Evolutionary conservation across 2,113 vertebrate species (phyloP).

Genomic region (Ginglymostoma cirratum): DNA sequence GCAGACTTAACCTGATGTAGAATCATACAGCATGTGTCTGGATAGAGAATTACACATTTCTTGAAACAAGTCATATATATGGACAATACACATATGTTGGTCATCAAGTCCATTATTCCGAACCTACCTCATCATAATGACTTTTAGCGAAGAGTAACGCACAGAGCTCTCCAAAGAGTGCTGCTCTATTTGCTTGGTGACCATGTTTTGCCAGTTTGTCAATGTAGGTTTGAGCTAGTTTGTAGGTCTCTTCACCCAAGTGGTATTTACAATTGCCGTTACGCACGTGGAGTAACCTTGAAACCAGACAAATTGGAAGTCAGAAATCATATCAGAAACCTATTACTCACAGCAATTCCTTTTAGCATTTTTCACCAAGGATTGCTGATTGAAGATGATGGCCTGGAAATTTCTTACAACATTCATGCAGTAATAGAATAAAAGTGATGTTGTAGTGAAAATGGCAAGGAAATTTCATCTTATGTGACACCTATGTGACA

Average conservation of each 20-base stretch:
- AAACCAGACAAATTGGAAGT: neutral
- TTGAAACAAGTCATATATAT: neutral
- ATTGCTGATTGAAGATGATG: neutral
- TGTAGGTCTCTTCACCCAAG: slow-evolving; percentile 95
- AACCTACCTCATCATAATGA: slow-evolving; percentile 90
- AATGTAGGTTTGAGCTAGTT: slow-evolving; percentile 92
- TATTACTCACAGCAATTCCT: neutral
- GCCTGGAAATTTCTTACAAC: neutral
- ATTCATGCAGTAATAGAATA: neutral
- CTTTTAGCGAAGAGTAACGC: slow-evolving; percentile 97
- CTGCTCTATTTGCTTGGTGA: slow-evolving; percentile 93
- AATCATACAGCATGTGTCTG: neutral
- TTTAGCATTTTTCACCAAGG: too few species aligned
- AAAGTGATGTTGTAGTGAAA: neutral
- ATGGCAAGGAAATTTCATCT: neutral
- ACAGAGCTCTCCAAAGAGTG: slow-evolving; percentile 90
- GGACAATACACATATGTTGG: neutral
- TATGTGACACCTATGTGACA: neutral
- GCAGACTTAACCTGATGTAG: neutral
- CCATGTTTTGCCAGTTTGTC: slow-evolving; percentile 90
- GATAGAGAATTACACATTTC: neutral
- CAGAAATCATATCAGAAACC: neutral
- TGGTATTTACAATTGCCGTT: slow-evolving; percentile 98
- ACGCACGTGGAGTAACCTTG: slow-evolving; percentile 87
- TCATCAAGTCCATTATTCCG: neutral